A percentile compares a stretch with the other conserved stretches of the same genome.
Evolutionary conservation across 1,140 invertebrate genomes (phyloP).

Genomic region (Protaetia brevitarsis): DNA sequence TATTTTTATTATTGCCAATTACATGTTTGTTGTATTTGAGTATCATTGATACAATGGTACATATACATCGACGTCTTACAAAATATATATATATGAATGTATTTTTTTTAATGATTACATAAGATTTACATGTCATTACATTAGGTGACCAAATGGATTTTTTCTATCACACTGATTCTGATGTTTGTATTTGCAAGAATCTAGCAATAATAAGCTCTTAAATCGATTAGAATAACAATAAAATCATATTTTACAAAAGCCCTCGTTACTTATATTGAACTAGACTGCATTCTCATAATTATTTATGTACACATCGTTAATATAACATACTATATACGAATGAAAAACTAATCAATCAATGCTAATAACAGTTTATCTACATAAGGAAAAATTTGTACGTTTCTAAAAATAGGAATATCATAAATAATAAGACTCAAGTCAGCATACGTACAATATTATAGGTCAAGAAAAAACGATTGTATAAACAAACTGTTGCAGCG

Average conservation of each 20-base stretch:
- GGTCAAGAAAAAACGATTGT: not conserved
- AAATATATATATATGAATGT: not conserved
- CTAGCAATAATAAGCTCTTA: too few species aligned
- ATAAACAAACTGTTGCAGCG: constrained; percentile 25
- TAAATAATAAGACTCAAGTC: too few species aligned
- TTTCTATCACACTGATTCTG: too few species aligned
- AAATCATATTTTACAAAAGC: not conserved
- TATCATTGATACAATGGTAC: constrained; percentile 38
- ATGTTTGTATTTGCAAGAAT: too few species aligned
- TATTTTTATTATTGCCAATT: not conserved
- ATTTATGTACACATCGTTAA: not conserved
- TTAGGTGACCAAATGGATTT: not conserved
- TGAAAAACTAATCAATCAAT: constrained; percentile 13
- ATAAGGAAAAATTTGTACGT: not conserved
- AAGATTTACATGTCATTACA: not conserved
- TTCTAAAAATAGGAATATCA: not conserved
- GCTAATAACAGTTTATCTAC: not conserved
- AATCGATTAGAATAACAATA: too few species aligned
- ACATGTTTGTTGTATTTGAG: not conserved
- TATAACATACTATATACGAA: constrained; percentile 21
- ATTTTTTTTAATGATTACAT: constrained; percentile 13
- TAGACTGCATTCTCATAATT: not conserved
- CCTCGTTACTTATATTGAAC: not conserved
- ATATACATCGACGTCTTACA: not conserved
- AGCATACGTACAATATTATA: not conserved